A percentile compares a stretch with the other conserved stretches of the same genome.
These are phyloP conservation scores for Tridacna gigas DNA, from an alignment of 2,888 invertebrate genomes.

Conservation along the genomic window DNA sequence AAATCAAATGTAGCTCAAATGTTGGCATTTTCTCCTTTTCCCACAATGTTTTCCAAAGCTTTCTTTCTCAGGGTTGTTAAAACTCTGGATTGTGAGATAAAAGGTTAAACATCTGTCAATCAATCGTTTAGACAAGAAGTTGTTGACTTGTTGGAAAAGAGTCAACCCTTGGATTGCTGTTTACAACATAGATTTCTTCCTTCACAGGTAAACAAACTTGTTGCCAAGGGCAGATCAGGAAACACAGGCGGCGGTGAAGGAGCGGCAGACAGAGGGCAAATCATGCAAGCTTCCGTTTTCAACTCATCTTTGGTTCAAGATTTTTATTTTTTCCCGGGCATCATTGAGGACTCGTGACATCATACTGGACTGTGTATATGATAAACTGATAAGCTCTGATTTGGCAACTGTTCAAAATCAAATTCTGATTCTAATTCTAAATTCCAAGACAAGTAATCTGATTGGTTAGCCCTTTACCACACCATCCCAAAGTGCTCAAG, in stretches of 20 bases:
- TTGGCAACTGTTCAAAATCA: no score
- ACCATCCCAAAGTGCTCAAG: neutral
- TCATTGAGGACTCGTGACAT: constrained; percentile 24
- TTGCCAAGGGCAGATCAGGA: constrained; percentile 57
- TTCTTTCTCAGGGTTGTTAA: no score
- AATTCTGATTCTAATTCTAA: no score
- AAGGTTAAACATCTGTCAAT: no score
- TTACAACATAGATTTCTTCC: neutral
- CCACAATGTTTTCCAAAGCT: no score
- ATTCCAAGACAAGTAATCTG: no score
- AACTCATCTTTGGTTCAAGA: constrained; percentile 55
- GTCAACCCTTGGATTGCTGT: neutral
- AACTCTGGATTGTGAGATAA: no score
- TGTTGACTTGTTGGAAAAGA: neutral
- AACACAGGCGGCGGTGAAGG: neutral
- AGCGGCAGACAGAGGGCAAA: constrained; percentile 25
- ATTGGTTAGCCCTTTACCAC: no score
- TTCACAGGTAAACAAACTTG: constrained; percentile 64
- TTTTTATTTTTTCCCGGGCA: constrained; percentile 68
- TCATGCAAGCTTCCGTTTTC: constrained; percentile 60
- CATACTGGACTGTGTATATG: neutral
- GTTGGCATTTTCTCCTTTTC: no score
- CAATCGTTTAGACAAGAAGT: neutral
- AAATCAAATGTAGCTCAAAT: no score
- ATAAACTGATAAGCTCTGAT: neutral